These are phyloP conservation scores for Corella eumyota DNA, from an alignment of 23 tunicate species.

Conservation along the genomic window DNA sequence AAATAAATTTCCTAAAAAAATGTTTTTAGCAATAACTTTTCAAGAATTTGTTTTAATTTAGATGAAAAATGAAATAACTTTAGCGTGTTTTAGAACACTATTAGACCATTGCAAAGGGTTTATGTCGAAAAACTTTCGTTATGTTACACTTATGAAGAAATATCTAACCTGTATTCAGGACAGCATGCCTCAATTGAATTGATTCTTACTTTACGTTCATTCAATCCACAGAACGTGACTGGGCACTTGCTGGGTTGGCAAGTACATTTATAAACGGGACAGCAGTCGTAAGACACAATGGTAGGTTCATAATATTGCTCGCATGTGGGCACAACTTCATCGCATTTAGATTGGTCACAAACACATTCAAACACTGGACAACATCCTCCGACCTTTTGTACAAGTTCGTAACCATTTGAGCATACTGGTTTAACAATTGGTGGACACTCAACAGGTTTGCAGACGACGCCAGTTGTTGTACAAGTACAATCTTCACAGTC, in stretches of 20 bases:
- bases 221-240: constrained; percentile 33
- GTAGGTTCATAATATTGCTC: constrained; percentile 38
- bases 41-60: no score
- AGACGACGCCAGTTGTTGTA: constrained; percentile 39
- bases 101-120: no score
- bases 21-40: no score
- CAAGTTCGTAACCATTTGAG: constrained; percentile 57
- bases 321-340: constrained; percentile 40
- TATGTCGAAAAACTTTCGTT: no score
- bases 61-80: no score
- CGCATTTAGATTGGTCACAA: constrained; percentile 49
- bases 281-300: constrained; percentile 31
- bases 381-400: constrained; percentile 80
- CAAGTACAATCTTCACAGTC: constrained; percentile 71
- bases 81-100: no score
- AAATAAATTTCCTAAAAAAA: no score
- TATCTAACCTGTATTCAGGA: constrained; percentile 58
- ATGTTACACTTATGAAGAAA: no score
- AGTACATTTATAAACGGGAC: constrained; percentile 76
- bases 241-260: constrained; percentile 71
- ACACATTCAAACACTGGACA: constrained; percentile 84
- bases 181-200: constrained; percentile 57
- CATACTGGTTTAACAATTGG: constrained; percentile 40
- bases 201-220: constrained; percentile 54
- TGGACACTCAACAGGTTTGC: constrained; percentile 57